Conservation (phyloP, 2,113 vertebrate genomes). For the Entosphenus tridentatus region DNA sequence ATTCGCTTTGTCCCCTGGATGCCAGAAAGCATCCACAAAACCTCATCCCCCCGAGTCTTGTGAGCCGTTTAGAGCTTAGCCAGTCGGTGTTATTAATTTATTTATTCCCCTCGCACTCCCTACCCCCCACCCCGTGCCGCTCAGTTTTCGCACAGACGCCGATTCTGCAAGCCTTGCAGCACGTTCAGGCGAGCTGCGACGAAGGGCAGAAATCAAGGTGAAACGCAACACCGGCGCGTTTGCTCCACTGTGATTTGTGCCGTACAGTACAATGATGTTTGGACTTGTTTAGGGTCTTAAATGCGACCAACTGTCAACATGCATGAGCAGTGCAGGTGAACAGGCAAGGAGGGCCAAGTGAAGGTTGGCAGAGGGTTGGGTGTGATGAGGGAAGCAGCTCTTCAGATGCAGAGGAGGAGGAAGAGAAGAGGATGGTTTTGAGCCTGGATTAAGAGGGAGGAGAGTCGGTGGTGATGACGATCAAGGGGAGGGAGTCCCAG, state of each 20-base stretch:
- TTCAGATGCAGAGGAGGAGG: no score
- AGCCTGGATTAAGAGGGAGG: no score
- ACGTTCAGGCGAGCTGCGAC: slow-evolving; percentile 83
- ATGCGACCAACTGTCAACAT: no score
- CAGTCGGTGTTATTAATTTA: not conserved
- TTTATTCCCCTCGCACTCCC: not conserved
- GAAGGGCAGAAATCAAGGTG: slow-evolving; percentile 88
- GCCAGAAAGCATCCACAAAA: no score
- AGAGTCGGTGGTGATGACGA: no score
- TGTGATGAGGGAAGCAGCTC: no score
- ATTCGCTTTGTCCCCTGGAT: no score
- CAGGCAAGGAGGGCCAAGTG: no score
- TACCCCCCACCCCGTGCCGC: not conserved
- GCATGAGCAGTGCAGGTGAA: no score
- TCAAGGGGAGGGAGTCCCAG: no score
- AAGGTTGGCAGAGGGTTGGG: no score
- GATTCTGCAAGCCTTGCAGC: slow-evolving; percentile 74
- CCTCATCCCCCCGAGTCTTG: not conserved
- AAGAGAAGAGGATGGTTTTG: no score
- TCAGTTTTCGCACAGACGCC: slow-evolving; percentile 76
- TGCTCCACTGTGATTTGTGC: not conserved
- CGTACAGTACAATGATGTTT: not conserved
- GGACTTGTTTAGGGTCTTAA: not conserved
- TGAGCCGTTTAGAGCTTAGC: not conserved
- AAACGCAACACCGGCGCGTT: slow-evolving; percentile 1